A percentile compares a stretch with the other conserved stretches of the same genome.
Evolutionary conservation across 2,113 vertebrate genomes (phyloP).

Genomic region (Nerophis ophidion): DNA sequence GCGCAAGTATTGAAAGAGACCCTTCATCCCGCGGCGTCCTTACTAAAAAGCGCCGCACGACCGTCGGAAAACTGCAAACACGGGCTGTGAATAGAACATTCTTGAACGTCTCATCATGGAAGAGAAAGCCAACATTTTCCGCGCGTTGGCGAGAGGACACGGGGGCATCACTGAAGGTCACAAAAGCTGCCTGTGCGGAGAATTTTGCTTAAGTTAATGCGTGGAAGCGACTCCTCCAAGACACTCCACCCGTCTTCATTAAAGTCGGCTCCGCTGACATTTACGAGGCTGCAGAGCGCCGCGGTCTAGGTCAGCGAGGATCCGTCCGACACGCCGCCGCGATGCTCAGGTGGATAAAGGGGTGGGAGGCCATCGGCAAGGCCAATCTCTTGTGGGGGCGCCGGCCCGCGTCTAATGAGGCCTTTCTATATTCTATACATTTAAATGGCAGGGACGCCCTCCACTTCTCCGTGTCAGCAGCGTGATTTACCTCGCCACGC

Average conservation of each 20-base stretch:
- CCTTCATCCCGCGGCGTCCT: not conserved
- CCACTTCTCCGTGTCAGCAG: constrained; percentile 38
- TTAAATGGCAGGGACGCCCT: constrained; percentile 67
- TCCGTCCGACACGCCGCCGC: constrained; percentile 53
- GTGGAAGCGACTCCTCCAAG: constrained; percentile 51
- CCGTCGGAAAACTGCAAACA: not conserved
- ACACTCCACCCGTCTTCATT: constrained; percentile 70
- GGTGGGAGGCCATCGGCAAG: constrained; percentile 50
- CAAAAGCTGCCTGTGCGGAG: not conserved
- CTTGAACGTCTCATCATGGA: not conserved
- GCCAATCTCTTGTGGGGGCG: constrained; percentile 65
- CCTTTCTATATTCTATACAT: constrained; percentile 74
- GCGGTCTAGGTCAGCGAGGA: constrained; percentile 64
- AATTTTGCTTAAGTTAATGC: constrained; percentile 62
- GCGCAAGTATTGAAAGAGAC: not conserved
- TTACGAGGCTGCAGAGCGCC: constrained; percentile 51
- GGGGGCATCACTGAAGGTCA: constrained; percentile 19
- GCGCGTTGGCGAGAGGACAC: constrained; percentile 18
- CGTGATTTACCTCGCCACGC: constrained; percentile 64
- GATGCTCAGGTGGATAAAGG: constrained; percentile 67
- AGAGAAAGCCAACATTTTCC: constrained; percentile 15
- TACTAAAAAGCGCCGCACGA: not conserved
- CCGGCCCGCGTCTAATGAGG: constrained; percentile 73
- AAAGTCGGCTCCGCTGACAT: constrained; percentile 65
- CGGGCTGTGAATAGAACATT: not conserved